These are phyloP conservation scores for Euphydryas editha DNA, from an alignment of 2,888 invertebrate species.

Conservation along the genomic window DNA sequence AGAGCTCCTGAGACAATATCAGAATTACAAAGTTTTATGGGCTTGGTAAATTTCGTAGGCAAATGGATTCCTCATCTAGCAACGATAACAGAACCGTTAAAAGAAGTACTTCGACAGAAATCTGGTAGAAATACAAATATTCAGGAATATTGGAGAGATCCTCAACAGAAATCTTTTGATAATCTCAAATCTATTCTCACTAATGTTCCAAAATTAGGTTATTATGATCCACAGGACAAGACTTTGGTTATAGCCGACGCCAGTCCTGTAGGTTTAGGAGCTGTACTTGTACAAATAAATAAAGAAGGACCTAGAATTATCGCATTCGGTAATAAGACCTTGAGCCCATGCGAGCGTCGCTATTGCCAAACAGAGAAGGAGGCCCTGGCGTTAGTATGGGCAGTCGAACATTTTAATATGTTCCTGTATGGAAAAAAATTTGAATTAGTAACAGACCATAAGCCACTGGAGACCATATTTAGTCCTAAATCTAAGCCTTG, in stretches of 20 bases:
- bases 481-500: conserved; percentile 49
- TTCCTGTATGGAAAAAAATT: conserved; percentile 42
- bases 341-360: no score
- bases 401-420: conserved; percentile 40
- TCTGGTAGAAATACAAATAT: conserved; percentile 31
- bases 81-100: conserved; percentile 36
- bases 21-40: no score
- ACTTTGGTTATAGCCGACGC: conserved; percentile 45
- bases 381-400: no score
- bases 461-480: conserved; percentile 55
- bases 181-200: background rate
- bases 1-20: no score
- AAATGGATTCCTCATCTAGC: conserved; percentile 43
- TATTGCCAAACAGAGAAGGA: conserved; percentile 46
- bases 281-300: no score
- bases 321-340: conserved; percentile 45
- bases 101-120: conserved; percentile 28
- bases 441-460: conserved; percentile 50
- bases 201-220: conserved; percentile 37
- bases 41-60: conserved; percentile 31
- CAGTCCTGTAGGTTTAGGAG: no score
- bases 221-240: conserved; percentile 37
- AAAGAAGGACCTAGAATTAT: conserved; percentile 46
- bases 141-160: conserved; percentile 21
- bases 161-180: conserved; percentile 40